Percentiles rank a stretch among this genome's conserved stretches.
Conservation (phyloP, 2,888 invertebrate genomes). For the Perizoma affinitatum region DNA sequence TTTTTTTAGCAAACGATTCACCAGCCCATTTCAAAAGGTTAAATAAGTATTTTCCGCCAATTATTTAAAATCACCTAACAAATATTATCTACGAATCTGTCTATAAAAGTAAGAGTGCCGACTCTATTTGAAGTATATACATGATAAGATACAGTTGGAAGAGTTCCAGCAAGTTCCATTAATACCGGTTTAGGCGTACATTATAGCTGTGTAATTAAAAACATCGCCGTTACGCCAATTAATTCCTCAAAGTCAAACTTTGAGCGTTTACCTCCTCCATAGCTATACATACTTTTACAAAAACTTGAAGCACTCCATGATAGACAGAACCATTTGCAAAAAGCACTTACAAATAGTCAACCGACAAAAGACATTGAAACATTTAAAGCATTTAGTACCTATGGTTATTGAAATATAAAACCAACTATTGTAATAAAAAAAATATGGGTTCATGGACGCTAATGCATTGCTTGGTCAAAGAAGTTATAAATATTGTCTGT, state of each 20-base stretch:
- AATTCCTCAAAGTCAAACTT: slow-evolving; percentile 79
- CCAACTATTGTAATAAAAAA: too few species aligned
- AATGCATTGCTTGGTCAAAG: too few species aligned
- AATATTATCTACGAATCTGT: neutral
- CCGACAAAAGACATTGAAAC: too few species aligned
- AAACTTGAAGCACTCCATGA: too few species aligned
- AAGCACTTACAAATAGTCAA: too few species aligned
- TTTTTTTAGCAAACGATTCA: neutral
- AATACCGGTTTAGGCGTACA: slow-evolving; percentile 30
- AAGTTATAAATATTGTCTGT: too few species aligned
- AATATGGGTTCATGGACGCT: too few species aligned
- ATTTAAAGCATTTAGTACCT: too few species aligned
- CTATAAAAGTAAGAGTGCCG: neutral
- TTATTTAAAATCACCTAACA: too few species aligned
- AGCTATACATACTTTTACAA: too few species aligned
- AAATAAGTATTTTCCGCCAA: neutral
- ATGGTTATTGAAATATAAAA: too few species aligned
- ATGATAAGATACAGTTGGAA: neutral
- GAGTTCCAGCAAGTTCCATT: slow-evolving; percentile 10
- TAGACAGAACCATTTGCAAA: too few species aligned
- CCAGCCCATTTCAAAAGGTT: neutral
- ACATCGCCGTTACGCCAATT: slow-evolving; percentile 77
- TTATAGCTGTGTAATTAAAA: slow-evolving; percentile 66
- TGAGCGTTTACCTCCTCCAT: slow-evolving; percentile 48
- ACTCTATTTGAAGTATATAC: neutral